Conservation (phyloP, 2,888 invertebrate genomes). For the Lypha dubia region DNA sequence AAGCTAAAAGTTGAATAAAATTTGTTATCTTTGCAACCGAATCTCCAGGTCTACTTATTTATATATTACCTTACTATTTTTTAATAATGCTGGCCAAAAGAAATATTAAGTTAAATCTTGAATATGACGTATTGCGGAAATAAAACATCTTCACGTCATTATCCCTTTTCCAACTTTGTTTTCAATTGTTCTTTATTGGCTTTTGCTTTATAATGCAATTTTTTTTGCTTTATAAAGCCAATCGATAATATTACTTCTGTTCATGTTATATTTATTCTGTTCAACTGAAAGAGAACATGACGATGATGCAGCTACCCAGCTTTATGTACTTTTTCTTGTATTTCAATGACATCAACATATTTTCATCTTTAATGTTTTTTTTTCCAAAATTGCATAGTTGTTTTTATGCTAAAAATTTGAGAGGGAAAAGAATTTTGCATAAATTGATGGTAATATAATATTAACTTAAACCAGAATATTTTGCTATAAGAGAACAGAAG, state of each 20-base stretch:
- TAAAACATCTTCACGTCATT: not conserved
- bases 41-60: no score
- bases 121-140: not conserved
- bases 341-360: not conserved
- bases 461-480: slow-evolving; percentile 5
- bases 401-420: slow-evolving; percentile 15
- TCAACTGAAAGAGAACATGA: slow-evolving; percentile 4
- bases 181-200: not conserved
- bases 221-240: slow-evolving; percentile 16
- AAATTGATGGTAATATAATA: slow-evolving; percentile 39
- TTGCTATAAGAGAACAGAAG: not conserved
- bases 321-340: not conserved
- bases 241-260: slow-evolving; percentile 21
- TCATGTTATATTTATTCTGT: slow-evolving; percentile 7
- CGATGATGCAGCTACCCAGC: not conserved
- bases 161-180: not conserved
- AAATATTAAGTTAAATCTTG: not conserved
- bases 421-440: slow-evolving; percentile 32
- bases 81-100: not conserved
- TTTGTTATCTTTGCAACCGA: no score
- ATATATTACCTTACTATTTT: not conserved
- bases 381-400: not conserved
- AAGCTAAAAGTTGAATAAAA: no score
- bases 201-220: not conserved
- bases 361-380: slow-evolving; percentile 5